Percentiles rank a stretch among this genome's conserved stretches.
Evolutionary conservation across 2,797 vertebrate species (phyloP).

Genomic region (Cichlasoma orientale): DNA sequence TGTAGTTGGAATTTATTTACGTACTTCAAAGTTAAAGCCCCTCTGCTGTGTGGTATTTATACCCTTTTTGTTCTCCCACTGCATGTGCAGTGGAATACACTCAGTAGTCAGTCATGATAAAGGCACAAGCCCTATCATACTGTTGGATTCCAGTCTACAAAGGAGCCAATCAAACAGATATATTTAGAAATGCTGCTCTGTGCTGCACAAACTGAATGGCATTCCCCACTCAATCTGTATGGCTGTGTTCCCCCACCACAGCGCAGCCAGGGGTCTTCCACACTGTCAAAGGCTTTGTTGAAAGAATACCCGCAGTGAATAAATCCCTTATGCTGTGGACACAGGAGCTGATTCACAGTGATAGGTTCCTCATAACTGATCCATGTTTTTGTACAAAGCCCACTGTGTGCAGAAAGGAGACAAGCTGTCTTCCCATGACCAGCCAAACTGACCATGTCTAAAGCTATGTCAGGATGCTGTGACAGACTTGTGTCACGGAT

Average conservation of each 20-base stretch:
- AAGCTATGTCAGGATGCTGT: constrained; percentile 55
- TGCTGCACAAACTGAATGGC: constrained; percentile 36
- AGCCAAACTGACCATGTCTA: constrained; percentile 56
- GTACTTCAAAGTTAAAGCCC: constrained; percentile 21
- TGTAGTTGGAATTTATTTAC: constrained; percentile 21
- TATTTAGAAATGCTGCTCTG: constrained; percentile 51
- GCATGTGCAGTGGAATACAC: background rate
- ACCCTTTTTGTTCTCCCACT: background rate
- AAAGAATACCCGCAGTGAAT: constrained; percentile 66
- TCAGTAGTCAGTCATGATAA: constrained; percentile 9
- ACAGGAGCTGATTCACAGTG: constrained; percentile 73
- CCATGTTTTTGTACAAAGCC: constrained; percentile 67
- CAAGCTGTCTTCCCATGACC: constrained; percentile 72
- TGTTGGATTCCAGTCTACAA: too few species aligned
- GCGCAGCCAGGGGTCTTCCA: constrained; percentile 65
- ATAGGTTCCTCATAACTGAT: constrained; percentile 63
- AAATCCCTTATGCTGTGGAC: constrained; percentile 70
- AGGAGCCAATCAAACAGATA: constrained; percentile 50
- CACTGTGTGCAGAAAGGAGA: constrained; percentile 59
- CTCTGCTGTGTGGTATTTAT: constrained; percentile 29
- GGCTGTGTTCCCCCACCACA: constrained; percentile 46
- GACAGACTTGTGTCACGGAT: constrained; percentile 63
- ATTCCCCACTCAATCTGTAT: constrained; percentile 63
- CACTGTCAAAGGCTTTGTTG: constrained; percentile 71
- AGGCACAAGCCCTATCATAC: constrained; percentile 1